phyloP scores from a whole-genome alignment of 1,140 invertebrate species.

The Dendrolimus punctatus region DNA sequence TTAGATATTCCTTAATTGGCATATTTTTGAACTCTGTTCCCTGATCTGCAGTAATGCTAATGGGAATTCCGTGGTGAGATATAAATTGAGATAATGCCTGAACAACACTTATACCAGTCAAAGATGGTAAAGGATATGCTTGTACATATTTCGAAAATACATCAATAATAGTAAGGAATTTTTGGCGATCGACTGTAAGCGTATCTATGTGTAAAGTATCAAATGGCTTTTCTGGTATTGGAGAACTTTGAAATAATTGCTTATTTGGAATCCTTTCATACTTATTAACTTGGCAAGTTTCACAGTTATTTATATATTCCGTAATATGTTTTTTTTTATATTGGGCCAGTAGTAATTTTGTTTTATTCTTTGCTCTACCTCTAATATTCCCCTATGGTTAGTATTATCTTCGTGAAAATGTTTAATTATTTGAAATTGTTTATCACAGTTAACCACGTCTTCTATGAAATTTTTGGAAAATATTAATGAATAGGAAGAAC shows the following conservation, averaged over 20 bases:
- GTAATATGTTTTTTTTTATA: slow-evolving; percentile 4
- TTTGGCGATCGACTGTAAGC: neutral
- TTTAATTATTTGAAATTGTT: slow-evolving; percentile 14
- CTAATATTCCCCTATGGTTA: slow-evolving; percentile 15
- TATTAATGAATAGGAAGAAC: slow-evolving; percentile 11
- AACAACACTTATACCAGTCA: neutral
- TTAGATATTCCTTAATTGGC: neutral
- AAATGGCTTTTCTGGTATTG: slow-evolving; percentile 1
- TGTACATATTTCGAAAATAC: slow-evolving; percentile 4
- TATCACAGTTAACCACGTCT: slow-evolving; percentile 10
- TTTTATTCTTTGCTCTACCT: slow-evolving; percentile 9
- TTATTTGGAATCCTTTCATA: slow-evolving; percentile 3
- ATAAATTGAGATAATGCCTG: neutral
- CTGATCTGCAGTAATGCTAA: slow-evolving; percentile 1
- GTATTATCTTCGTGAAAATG: slow-evolving; percentile 19
- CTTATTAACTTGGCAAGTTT: neutral
- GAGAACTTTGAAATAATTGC: neutral
- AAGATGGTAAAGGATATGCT: neutral
- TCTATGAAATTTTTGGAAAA: slow-evolving; percentile 7
- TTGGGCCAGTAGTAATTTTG: slow-evolving; percentile 15
- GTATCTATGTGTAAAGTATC: slow-evolving; percentile 2
- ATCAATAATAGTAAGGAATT: slow-evolving; percentile 4
- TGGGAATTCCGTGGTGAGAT: slow-evolving; percentile 2
- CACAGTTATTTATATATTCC: slow-evolving; percentile 5
- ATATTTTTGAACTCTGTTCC: slow-evolving; percentile 4